Evolutionary conservation across 2,888 invertebrate genomes (phyloP).

Genomic region (Andrena bicolor): DNA sequence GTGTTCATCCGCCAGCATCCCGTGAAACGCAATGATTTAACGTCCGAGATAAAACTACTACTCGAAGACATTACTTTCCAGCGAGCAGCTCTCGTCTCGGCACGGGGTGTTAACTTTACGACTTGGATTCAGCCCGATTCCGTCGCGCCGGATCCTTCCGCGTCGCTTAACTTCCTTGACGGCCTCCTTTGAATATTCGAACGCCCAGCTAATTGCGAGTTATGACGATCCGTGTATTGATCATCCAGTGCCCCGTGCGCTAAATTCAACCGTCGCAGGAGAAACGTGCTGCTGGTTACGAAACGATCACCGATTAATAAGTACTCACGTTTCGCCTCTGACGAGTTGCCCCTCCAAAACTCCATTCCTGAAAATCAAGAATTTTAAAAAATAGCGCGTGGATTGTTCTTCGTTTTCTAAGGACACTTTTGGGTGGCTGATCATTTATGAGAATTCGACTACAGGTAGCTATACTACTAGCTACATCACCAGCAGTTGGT

Average conservation of each 20-base stretch:
- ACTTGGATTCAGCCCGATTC: background rate
- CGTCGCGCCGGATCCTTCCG: constrained; percentile 5
- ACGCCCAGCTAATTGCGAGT: constrained; percentile 18
- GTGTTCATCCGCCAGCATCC: constrained; percentile 35
- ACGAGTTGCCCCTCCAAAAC: no score
- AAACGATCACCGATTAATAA: background rate
- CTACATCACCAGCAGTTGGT: no score
- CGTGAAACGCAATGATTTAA: constrained; percentile 39
- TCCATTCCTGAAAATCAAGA: no score
- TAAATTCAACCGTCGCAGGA: background rate
- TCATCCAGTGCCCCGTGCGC: background rate
- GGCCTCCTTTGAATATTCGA: constrained; percentile 11
- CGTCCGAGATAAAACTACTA: constrained; percentile 36
- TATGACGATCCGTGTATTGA: background rate
- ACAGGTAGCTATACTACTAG: no score
- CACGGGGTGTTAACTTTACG: constrained; percentile 26
- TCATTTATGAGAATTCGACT: no score
- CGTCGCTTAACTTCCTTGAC: background rate
- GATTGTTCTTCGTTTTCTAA: no score
- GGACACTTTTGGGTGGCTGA: no score
- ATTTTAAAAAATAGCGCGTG: no score
- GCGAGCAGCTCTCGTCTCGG: constrained; percentile 3
- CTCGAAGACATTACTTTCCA: constrained; percentile 24
- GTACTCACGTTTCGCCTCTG: no score
- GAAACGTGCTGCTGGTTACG: background rate